Percentiles rank a stretch among this genome's conserved stretches.
Evolutionary conservation across 2,797 vertebrate genomes (phyloP).

Genomic region (Odontamblyopus lacepedii): DNA sequence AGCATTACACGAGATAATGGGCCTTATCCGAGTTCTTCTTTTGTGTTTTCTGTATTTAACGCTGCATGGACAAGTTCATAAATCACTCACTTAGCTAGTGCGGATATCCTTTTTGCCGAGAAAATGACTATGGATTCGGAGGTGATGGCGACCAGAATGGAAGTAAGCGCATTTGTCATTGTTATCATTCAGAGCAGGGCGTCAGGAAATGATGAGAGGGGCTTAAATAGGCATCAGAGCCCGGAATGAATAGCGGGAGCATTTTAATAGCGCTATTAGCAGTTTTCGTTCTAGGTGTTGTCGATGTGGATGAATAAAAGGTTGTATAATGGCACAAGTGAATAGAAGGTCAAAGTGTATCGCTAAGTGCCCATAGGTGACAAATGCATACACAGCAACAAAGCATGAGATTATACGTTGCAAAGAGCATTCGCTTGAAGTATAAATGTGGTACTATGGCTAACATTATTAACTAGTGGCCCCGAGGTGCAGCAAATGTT

Average conservation of each 20-base stretch:
- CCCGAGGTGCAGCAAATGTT: slow-evolving; percentile 35
- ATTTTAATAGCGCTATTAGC: slow-evolving; percentile 44
- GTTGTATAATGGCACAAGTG: slow-evolving; percentile 32
- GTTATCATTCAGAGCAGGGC: slow-evolving; percentile 65
- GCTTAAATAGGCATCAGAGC: slow-evolving; percentile 37
- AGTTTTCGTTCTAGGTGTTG: slow-evolving; percentile 27
- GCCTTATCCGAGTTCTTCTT: slow-evolving; percentile 38
- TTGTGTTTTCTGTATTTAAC: slow-evolving; percentile 60
- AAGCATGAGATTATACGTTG: slow-evolving; percentile 42
- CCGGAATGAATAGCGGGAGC: slow-evolving; percentile 43
- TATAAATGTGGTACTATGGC: slow-evolving; percentile 6
- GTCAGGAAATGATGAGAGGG: slow-evolving; percentile 57
- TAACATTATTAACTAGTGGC: slow-evolving; percentile 6
- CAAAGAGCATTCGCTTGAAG: slow-evolving; percentile 38
- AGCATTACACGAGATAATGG: slow-evolving; percentile 34
- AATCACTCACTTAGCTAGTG: slow-evolving; percentile 74
- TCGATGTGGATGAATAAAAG: slow-evolving; percentile 28
- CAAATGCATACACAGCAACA: slow-evolving; percentile 38
- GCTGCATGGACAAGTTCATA: slow-evolving; percentile 65
- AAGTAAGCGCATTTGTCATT: slow-evolving; percentile 76
- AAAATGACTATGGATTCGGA: slow-evolving; percentile 75
- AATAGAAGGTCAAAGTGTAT: slow-evolving; percentile 47
- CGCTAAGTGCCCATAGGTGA: slow-evolving; percentile 32
- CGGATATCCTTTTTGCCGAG: slow-evolving; percentile 70
- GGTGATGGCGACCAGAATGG: slow-evolving; percentile 67